phyloP scores from a whole-genome alignment of 2,797 vertebrate genomes.

The Oreochromis grahami region DNA sequence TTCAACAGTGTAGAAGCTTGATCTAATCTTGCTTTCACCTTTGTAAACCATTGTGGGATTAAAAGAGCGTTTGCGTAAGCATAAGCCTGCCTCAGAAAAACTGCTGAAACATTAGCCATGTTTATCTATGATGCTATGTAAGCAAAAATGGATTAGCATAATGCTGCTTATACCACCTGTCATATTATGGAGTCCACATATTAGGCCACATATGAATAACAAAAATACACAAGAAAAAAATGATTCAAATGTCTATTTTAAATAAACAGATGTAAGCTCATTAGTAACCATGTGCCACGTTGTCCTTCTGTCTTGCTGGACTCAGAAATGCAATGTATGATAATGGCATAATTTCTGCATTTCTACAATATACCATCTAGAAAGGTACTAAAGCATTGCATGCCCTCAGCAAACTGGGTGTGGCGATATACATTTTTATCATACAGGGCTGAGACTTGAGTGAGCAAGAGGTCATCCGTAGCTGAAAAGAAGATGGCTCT shows the following conservation, averaged over 20 bases:
- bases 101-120: neutral
- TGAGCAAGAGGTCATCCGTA: conserved; percentile 34
- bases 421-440: conserved; percentile 1
- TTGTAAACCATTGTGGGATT: neutral
- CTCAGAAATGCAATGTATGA: neutral
- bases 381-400: neutral
- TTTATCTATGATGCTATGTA: neutral
- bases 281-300: no score
- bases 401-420: neutral
- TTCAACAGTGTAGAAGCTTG: conserved; percentile 26
- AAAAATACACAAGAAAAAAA: neutral
- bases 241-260: neutral
- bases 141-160: neutral
- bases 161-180: neutral
- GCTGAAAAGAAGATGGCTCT: conserved; percentile 51
- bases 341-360: neutral
- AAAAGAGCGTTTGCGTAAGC: neutral
- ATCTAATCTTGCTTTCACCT: conserved; percentile 42
- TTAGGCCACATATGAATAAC: neutral
- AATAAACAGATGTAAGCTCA: neutral
- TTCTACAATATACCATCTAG: neutral
- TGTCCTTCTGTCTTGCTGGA: neutral
- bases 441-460: conserved; percentile 10
- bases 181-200: neutral
- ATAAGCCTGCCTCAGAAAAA: neutral